Evolutionary conservation across 37 sponge, comb jelly and placozoan species (phyloP), one percentile per base, ranked within the genome.

Genomic region (Tethya wilhelma): DNA sequence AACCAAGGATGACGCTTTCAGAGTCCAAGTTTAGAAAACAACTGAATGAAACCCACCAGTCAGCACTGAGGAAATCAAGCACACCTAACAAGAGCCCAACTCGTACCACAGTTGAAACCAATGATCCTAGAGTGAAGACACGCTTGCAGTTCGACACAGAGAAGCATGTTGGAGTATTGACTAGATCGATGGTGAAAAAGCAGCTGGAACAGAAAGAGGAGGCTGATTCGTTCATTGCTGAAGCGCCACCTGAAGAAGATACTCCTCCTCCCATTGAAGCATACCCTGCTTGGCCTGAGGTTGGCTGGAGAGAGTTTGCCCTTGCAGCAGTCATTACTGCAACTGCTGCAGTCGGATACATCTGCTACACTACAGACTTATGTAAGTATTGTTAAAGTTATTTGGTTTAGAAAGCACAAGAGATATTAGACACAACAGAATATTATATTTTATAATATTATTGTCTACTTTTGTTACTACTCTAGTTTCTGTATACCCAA

Each of bases 301-400:
- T 76, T 11, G 63, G 77, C 12, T 78, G 79, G 79, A 66, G 33
- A 22, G 79, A 78, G 67, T 53, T 65, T 64, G 67, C 55, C 0
- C 20, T 78, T 0, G 67, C 67, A 17, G 25, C 56, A 0, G 65
- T 78, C 25, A 9, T 78, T 11, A 78, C 67, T 65, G 79, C 38
- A 34, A 22, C 66, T 31, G 79, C 66, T 33, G 67, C 28, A 20
- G 9, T 78, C 2, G 55, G 79, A 19, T 78, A 78, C 64, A 20
- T 66, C 30, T 78, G 38, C 55, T 65, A 34, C 55, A 31, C 49
- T 20, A 32, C 79, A 53, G 55, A 78, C 31, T 65, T 20, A n/a
- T 66, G 39, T 55, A 4, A 1, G 9, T 75, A 59, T 28, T 75
- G 74, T 32, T 73, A 73, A 58, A 41, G 41, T 26, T 29, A 62